Percentiles rank a stretch among this genome's conserved stretches.
These are phyloP conservation scores for Solenopsis fugax DNA, from an alignment of 1,140 invertebrate species.

Conservation along the genomic window DNA sequence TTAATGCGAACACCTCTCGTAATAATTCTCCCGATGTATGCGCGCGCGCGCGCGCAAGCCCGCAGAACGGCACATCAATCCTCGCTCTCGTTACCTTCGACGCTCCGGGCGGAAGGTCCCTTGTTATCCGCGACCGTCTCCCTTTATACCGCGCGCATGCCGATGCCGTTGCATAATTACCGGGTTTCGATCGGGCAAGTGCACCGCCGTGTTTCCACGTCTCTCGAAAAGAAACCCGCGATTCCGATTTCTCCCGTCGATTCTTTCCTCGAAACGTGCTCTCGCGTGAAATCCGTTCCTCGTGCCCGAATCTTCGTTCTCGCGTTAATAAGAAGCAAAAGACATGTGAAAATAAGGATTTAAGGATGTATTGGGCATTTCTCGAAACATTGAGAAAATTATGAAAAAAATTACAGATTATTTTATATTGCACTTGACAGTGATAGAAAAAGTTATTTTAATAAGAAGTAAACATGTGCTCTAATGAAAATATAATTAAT, in stretches of 20 bases:
- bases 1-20: slow-evolving; percentile 65
- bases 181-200: slow-evolving; percentile 65
- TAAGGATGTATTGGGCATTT: too few species aligned
- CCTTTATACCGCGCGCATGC: slow-evolving; percentile 60
- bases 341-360: not conserved
- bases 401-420: too few species aligned
- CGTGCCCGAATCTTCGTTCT: not conserved
- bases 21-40: slow-evolving; percentile 68
- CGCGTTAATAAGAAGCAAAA: not conserved
- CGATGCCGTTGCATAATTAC: slow-evolving; percentile 72
- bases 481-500: too few species aligned
- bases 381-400: too few species aligned
- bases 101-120: slow-evolving; percentile 66
- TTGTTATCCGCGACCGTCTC: slow-evolving; percentile 65
- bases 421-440: too few species aligned
- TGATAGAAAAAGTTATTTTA: too few species aligned
- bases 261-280: not conserved
- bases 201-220: slow-evolving; percentile 55
- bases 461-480: too few species aligned
- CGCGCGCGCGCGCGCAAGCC: slow-evolving; percentile 25
- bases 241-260: not conserved
- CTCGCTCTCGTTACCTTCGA: slow-evolving; percentile 72
- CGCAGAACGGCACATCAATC: slow-evolving; percentile 70
- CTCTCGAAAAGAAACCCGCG: slow-evolving; percentile 27
- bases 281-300: not conserved